A percentile compares a stretch with the other conserved stretches of the same genome.
Evolutionary conservation across 2,113 vertebrate genomes (phyloP).

Genomic region (Osmerus mordax): DNA sequence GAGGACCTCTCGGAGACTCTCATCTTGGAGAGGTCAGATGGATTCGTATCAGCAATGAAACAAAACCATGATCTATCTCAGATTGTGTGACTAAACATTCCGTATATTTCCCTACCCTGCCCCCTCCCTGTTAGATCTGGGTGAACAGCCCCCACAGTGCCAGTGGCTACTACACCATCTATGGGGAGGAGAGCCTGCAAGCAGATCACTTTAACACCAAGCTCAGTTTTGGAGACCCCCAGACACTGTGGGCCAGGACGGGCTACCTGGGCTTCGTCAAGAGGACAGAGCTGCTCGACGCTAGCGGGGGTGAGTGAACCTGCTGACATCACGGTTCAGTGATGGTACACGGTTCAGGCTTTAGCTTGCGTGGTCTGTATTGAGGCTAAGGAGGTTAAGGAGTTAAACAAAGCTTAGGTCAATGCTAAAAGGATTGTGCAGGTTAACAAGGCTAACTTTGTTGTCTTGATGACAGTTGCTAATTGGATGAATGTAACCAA

Average conservation of each 20-base stretch:
- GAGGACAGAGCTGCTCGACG: conserved; percentile 89
- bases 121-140: conserved; percentile 79
- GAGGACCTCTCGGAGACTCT: conserved; percentile 94
- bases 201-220: conserved; percentile 97
- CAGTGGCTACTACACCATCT: conserved; percentile 96
- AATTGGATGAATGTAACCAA: no score
- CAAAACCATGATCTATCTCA: neutral
- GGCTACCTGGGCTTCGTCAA: conserved; percentile 95
- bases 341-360: neutral
- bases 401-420: no score
- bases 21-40: conserved; percentile 83
- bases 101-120: no score
- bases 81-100: neutral
- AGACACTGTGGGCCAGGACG: conserved; percentile 91
- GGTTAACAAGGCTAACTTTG: no score
- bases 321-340: neutral
- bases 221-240: conserved; percentile 93
- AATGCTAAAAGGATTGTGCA: no score
- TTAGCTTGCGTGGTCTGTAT: neutral
- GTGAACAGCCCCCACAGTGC: conserved; percentile 93
- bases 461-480: no score
- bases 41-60: neutral
- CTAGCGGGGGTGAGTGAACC: conserved; percentile 81
- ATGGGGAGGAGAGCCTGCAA: conserved; percentile 92
- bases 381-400: neutral